phyloP scores from a whole-genome alignment of 1,140 invertebrate genomes.

The Tetramorium simillimum region DNA sequence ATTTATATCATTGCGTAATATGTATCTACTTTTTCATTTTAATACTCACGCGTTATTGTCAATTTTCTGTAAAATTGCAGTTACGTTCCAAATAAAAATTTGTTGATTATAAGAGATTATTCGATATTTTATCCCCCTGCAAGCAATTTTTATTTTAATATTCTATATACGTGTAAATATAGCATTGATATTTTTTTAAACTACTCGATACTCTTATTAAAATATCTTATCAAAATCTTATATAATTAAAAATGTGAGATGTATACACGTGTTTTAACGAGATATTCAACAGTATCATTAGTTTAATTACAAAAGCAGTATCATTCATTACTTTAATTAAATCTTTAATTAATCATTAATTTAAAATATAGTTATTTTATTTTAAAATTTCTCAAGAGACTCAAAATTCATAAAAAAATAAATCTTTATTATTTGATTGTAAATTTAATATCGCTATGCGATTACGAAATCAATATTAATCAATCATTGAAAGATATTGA shows the following conservation, averaged over 20 bases:
- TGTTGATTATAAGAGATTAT: constrained; percentile 4
- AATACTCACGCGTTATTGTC: neutral
- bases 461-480: neutral
- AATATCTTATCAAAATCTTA: neutral
- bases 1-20: constrained; percentile 8
- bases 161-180: neutral
- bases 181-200: neutral
- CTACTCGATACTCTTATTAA: neutral
- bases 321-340: too few relatives aligned
- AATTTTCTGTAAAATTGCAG: constrained; percentile 33
- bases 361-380: constrained; percentile 10
- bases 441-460: neutral
- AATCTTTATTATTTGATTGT: neutral
- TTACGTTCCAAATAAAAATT: constrained; percentile 27
- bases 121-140: neutral
- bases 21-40: neutral
- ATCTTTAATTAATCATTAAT: too few relatives aligned
- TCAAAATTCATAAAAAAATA: neutral
- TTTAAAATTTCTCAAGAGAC: neutral
- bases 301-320: neutral
- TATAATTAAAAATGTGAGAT: neutral
- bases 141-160: neutral
- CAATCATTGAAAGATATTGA: neutral
- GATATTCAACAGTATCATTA: neutral
- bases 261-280: neutral